These are phyloP conservation scores for Scotopteryx bipunctaria DNA, from an alignment of 2,888 invertebrate species.

Conservation along the genomic window DNA sequence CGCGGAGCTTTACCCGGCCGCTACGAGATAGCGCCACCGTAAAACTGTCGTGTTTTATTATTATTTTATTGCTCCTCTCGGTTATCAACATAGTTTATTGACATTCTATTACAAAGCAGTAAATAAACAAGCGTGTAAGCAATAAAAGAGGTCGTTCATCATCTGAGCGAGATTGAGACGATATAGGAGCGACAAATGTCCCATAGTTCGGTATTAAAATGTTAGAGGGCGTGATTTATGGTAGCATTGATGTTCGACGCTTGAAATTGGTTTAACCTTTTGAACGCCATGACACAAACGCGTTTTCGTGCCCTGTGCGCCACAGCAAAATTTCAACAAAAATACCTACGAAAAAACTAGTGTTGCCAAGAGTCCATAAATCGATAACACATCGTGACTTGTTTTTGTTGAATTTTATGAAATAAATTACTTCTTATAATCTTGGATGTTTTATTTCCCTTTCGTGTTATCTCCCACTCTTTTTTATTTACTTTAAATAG, in stretches of 20 bases:
- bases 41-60: conserved; percentile 60
- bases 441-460: too few species aligned
- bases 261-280: conserved; percentile 69
- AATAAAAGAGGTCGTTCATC: conserved; percentile 73
- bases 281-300: too few species aligned
- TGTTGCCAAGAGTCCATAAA: too few species aligned
- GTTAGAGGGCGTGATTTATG: conserved; percentile 75
- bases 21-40: conserved; percentile 49
- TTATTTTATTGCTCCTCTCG: conserved; percentile 62
- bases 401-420: too few species aligned
- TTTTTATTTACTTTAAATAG: too few species aligned
- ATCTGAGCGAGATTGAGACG: conserved; percentile 67
- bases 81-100: conserved; percentile 70
- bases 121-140: conserved; percentile 71
- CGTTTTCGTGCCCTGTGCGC: too few species aligned
- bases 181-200: conserved; percentile 63
- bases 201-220: conserved; percentile 58
- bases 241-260: conserved; percentile 62
- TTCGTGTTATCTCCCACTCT: too few species aligned
- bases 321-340: too few species aligned
- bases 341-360: too few species aligned
- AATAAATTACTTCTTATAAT: too few species aligned
- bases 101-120: conserved; percentile 71
- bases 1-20: conserved; percentile 39
- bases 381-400: too few species aligned